Evolutionary conservation across 2,888 invertebrate genomes (phyloP).

Genomic region (Copidosoma aretas): DNA sequence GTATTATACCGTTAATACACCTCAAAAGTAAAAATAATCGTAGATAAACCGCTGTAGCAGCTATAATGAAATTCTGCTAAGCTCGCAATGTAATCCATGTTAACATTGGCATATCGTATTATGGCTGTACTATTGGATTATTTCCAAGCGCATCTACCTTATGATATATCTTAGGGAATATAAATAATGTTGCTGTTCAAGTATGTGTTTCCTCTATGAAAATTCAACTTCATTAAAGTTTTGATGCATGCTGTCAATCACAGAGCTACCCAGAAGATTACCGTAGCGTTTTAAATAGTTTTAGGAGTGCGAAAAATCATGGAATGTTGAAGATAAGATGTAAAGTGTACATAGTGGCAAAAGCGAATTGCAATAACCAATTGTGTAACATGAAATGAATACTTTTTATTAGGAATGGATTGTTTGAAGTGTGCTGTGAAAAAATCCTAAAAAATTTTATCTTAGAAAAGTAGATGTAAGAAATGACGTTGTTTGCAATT

Average conservation of each 20-base stretch:
- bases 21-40: conserved; percentile 14
- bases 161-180: conserved; percentile 16
- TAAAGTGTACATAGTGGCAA: conserved; percentile 36
- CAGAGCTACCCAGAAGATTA: conserved; percentile 25
- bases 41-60: conserved; percentile 24
- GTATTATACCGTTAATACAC: conserved; percentile 24
- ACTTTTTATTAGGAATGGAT: conserved; percentile 31
- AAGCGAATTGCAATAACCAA: conserved; percentile 27
- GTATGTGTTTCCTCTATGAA: conserved; percentile 24
- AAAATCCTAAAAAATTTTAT: conserved; percentile 29
- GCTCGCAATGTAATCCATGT: conserved; percentile 28
- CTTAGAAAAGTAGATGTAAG: conserved; percentile 31
- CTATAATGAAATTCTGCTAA: conserved; percentile 26
- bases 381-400: conserved; percentile 31
- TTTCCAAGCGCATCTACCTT: conserved; percentile 32
- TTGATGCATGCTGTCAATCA: conserved; percentile 23
- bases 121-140: conserved; percentile 25
- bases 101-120: conserved; percentile 28
- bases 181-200: conserved; percentile 30
- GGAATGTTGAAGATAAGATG: conserved; percentile 29
- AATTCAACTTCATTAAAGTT: conserved; percentile 16
- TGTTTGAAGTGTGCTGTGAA: conserved; percentile 34
- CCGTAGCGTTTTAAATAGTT: conserved; percentile 8
- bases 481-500: conserved; percentile 35
- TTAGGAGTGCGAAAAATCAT: conserved; percentile 12